Evolutionary conservation across 2,888 invertebrate genomes (phyloP).

Genomic region (Eristalis intricaria): DNA sequence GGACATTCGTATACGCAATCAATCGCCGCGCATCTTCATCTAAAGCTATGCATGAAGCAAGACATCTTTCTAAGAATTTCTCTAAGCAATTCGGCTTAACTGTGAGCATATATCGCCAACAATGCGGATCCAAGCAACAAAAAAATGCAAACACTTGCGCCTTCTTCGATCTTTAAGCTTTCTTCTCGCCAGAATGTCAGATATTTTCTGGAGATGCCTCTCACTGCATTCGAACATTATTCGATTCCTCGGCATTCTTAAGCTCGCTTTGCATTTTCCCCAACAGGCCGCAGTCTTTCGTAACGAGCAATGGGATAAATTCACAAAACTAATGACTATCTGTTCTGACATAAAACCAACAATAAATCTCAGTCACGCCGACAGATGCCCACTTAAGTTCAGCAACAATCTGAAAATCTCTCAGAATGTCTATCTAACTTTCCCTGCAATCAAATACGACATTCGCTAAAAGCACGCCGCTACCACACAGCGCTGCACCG

Average conservation of each 20-base stretch:
- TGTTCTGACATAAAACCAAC: neutral
- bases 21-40: too few relatives aligned
- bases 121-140: too few relatives aligned
- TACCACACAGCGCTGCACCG: too few relatives aligned
- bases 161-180: too few relatives aligned
- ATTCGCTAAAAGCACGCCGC: conserved; percentile 24
- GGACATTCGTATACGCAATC: too few relatives aligned
- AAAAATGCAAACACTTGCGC: too few relatives aligned
- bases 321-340: neutral
- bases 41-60: too few relatives aligned
- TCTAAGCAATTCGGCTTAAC: too few relatives aligned
- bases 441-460: neutral
- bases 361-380: neutral
- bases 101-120: too few relatives aligned
- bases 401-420: neutral
- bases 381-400: neutral
- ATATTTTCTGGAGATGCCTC: neutral
- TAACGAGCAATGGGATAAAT: neutral
- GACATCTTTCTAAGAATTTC: too few relatives aligned
- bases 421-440: neutral
- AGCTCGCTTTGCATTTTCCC: neutral
- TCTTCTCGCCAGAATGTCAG: too few relatives aligned
- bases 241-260: neutral
- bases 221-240: neutral
- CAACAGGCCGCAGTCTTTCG: neutral